These are phyloP conservation scores for Brachionus calyciflorus DNA, from an alignment of 1,140 invertebrate genomes.

Conservation along the genomic window DNA sequence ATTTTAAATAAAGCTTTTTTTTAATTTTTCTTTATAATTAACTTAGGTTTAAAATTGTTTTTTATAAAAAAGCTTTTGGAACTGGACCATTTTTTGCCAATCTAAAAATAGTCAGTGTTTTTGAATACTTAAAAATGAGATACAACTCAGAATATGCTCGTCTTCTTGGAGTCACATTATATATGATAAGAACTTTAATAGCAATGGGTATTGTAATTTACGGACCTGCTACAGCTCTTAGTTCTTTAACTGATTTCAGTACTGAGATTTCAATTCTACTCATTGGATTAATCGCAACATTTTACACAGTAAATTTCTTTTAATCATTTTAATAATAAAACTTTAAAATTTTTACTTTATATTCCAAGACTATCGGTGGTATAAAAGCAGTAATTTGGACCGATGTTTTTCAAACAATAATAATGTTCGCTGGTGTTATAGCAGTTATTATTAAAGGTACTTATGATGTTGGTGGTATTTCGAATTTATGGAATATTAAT, in stretches of 20 bases:
- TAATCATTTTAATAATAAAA: no score
- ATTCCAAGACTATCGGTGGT: constrained; percentile 49
- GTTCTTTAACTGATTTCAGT: constrained; percentile 72
- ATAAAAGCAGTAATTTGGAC: constrained; percentile 66
- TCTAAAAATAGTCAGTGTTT: constrained; percentile 45
- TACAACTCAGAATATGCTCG: constrained; percentile 32
- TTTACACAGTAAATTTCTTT: constrained; percentile 75
- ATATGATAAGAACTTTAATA: constrained; percentile 3
- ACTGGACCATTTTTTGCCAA: constrained; percentile 36
- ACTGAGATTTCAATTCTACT: constrained; percentile 72
- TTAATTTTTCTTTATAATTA: no score
- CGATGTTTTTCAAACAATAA: constrained; percentile 78
- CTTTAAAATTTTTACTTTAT: constrained; percentile 49
- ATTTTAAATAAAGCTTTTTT: background rate
- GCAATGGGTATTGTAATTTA: constrained; percentile 45
- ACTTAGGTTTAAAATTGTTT: no score
- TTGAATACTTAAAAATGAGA: constrained; percentile 39
- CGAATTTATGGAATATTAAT: constrained; percentile 7
- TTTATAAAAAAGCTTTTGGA: background rate
- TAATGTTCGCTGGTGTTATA: constrained; percentile 79
- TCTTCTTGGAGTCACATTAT: background rate
- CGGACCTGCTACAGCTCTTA: constrained; percentile 42
- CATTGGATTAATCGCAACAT: constrained; percentile 76
- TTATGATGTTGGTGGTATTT: constrained; percentile 36
- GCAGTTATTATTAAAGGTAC: constrained; percentile 63